Percentiles rank a stretch among this genome's conserved stretches.
Conservation (phyloP, 2,797 vertebrate genomes). For the Spinibarbus caldwelli region DNA sequence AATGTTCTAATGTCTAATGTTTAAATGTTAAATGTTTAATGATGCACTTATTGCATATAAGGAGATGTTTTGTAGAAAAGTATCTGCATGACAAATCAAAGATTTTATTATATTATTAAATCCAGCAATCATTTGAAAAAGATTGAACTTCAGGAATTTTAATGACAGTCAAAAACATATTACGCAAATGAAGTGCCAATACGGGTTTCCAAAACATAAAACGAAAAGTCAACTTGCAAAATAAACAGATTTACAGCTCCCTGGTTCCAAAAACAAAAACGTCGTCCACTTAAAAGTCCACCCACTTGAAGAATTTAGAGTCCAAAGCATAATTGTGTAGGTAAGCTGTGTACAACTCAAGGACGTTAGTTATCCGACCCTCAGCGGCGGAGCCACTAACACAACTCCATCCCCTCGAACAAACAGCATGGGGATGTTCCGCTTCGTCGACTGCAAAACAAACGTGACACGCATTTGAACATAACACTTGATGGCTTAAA, state of each 20-base stretch:
- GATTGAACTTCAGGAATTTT: neutral
- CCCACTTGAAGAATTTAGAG: constrained; percentile 38
- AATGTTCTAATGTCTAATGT: too few relatives aligned
- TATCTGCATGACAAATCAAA: neutral
- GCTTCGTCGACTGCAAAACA: constrained; percentile 89
- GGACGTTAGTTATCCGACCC: constrained; percentile 81
- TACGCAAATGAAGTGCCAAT: neutral
- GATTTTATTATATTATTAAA: constrained; percentile 37
- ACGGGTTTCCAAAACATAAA: neutral
- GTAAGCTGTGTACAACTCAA: neutral
- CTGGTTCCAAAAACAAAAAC: constrained; percentile 22
- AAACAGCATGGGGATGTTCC: constrained; percentile 99
- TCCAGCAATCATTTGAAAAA: constrained; percentile 11
- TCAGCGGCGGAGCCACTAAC: constrained; percentile 92
- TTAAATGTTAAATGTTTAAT: too few relatives aligned
- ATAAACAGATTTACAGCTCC: constrained; percentile 39
- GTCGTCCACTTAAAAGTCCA: neutral
- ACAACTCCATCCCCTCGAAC: constrained; percentile 97
- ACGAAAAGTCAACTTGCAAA: constrained; percentile 7
- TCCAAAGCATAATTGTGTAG: constrained; percentile 29
- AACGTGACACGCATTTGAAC: neutral
- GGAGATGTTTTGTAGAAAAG: neutral
- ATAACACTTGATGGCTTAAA: too few relatives aligned
- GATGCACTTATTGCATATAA: neutral
- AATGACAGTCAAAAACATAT: constrained; percentile 31